Evolutionary conservation across 2,113 vertebrate species (phyloP).

Genomic region (Podarcis cretensis): DNA sequence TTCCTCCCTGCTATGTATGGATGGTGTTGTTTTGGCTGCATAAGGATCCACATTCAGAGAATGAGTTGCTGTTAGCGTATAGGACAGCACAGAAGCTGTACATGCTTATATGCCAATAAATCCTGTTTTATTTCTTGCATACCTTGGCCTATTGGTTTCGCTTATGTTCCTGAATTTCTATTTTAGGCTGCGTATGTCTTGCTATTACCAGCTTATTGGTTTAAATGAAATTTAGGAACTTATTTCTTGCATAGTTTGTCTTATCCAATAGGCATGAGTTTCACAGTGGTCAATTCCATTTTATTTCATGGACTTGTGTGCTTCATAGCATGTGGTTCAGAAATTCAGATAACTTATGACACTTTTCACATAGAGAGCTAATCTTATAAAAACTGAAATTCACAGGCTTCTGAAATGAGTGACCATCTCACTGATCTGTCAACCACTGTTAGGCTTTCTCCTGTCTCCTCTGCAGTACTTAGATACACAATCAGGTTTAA

Average conservation of each 20-base stretch:
- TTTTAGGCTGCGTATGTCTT: neutral
- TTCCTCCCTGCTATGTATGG: neutral
- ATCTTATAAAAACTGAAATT: neutral
- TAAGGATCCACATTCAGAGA: neutral
- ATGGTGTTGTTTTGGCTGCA: neutral
- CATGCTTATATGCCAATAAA: neutral
- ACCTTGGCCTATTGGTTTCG: neutral
- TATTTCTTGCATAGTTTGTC: neutral
- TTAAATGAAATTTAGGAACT: neutral
- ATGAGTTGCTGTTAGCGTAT: neutral
- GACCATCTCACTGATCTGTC: neutral
- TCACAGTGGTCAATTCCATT: neutral
- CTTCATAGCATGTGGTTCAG: neutral
- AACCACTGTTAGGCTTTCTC: neutral
- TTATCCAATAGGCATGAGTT: neutral
- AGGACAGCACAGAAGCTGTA: neutral
- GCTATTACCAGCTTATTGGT: neutral
- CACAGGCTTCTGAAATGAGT: neutral
- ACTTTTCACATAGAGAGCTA: neutral
- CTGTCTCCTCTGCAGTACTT: neutral
- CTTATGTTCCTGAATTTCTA: neutral
- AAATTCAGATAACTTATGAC: neutral
- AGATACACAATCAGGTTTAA: neutral
- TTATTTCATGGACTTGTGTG: neutral
- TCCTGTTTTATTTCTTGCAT: neutral